A percentile compares a stretch with the other conserved stretches of the same genome.
Conservation (phyloP, 2,797 vertebrate genomes). For the Trichosurus vulpecula region DNA sequence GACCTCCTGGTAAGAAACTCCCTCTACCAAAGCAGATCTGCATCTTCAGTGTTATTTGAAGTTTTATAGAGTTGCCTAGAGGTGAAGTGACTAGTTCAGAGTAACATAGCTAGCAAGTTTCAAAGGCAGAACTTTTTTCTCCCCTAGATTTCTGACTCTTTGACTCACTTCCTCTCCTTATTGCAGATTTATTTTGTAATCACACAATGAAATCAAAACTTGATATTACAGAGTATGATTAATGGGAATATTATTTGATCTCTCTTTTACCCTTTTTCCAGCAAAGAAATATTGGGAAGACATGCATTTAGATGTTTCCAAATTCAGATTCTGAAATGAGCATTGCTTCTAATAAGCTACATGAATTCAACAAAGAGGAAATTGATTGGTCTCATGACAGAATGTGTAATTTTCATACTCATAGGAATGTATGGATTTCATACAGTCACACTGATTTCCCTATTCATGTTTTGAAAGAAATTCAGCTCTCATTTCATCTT, state of each 20-base stretch:
- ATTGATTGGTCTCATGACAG: neutral
- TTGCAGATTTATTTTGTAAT: slow-evolving; percentile 65
- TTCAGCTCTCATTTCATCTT: slow-evolving; percentile 17
- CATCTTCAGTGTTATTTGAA: neutral
- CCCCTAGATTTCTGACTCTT: neutral
- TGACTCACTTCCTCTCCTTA: neutral
- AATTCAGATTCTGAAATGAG: neutral
- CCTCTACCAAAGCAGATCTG: neutral
- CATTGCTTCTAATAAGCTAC: neutral
- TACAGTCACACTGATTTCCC: neutral
- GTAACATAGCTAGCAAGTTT: neutral
- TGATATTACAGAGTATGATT: slow-evolving; percentile 42
- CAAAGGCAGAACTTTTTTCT: neutral
- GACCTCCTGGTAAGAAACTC: neutral
- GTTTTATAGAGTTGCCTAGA: neutral
- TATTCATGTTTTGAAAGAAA: slow-evolving; percentile 8
- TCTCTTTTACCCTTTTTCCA: neutral
- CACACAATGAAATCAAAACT: slow-evolving; percentile 47
- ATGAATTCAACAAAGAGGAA: slow-evolving; percentile 4
- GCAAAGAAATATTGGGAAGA: neutral
- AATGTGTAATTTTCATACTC: neutral
- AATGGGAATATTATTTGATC: slow-evolving; percentile 49
- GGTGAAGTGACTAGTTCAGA: neutral
- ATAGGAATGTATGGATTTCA: neutral
- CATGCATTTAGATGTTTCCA: neutral